phyloP scores from a whole-genome alignment of 2,797 vertebrate species.

The Merluccius polli region DNA sequence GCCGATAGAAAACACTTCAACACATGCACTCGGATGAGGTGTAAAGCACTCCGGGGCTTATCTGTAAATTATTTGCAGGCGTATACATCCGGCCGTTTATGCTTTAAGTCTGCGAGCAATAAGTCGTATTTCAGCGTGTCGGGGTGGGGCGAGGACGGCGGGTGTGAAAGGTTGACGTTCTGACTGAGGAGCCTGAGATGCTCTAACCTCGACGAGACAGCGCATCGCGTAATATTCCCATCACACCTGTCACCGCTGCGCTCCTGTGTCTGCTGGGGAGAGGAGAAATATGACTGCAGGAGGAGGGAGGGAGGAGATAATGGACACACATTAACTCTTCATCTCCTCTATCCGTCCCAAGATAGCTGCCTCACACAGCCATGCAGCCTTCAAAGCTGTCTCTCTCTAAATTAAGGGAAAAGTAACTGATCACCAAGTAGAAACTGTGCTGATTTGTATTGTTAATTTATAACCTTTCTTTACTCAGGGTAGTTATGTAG shows the following conservation, averaged over 20 bases:
- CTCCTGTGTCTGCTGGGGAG: background rate
- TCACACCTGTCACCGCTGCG: background rate
- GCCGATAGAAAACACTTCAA: background rate
- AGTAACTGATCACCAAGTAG: background rate
- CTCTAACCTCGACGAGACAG: background rate
- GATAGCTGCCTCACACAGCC: background rate
- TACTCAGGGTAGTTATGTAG: too few relatives aligned
- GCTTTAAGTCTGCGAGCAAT: too few relatives aligned
- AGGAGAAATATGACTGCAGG: background rate
- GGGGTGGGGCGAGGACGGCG: too few relatives aligned
- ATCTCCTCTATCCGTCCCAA: background rate
- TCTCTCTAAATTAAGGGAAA: too few relatives aligned
- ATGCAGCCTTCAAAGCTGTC: background rate
- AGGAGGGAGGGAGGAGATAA: background rate
- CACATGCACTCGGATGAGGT: background rate
- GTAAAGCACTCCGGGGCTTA: background rate
- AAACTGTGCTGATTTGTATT: background rate
- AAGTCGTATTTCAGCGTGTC: too few relatives aligned
- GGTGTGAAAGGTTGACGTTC: too few relatives aligned
- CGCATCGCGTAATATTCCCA: background rate
- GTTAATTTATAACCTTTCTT: too few relatives aligned
- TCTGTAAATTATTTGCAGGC: background rate
- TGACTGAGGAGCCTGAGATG: background rate
- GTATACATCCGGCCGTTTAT: too few relatives aligned
- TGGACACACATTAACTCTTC: background rate